These are phyloP conservation scores for Lagocephalus sceleratus DNA, from an alignment of 2,797 vertebrate species.

Conservation along the genomic window DNA sequence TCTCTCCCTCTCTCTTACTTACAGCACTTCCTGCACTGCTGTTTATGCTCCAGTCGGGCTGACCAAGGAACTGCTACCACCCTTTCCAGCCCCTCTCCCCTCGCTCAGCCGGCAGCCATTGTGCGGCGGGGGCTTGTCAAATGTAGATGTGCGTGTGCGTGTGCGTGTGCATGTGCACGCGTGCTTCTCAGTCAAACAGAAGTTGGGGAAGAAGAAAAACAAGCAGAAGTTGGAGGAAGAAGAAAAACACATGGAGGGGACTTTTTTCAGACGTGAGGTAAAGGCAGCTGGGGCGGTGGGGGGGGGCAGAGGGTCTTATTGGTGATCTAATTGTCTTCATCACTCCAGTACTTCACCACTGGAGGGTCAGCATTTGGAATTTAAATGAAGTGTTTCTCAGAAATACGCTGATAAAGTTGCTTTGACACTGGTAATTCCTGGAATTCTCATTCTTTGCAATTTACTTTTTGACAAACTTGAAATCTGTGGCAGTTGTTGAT, in stretches of 20 bases:
- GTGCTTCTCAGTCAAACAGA: slow-evolving; percentile 19
- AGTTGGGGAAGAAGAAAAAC: background rate
- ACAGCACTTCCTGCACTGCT: slow-evolving; percentile 72
- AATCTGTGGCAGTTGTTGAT: too few relatives aligned
- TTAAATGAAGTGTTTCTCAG: too few relatives aligned
- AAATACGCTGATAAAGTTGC: too few relatives aligned
- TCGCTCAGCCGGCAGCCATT: slow-evolving; percentile 51
- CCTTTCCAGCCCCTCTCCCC: slow-evolving; percentile 28
- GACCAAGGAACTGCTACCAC: slow-evolving; percentile 57
- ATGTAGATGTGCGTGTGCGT: slow-evolving; percentile 34
- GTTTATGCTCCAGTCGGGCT: slow-evolving; percentile 72
- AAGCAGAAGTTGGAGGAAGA: slow-evolving; percentile 21
- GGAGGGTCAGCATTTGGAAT: background rate
- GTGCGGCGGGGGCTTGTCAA: slow-evolving; percentile 60
- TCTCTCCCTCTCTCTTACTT: slow-evolving; percentile 43
- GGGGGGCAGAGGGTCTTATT: slow-evolving; percentile 8
- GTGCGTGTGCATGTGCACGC: slow-evolving; percentile 34
- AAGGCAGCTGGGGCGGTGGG: slow-evolving; percentile 8
- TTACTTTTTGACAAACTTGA: too few relatives aligned
- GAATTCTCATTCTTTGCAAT: too few relatives aligned
- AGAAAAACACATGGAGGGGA: slow-evolving; percentile 26
- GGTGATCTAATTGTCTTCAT: too few relatives aligned
- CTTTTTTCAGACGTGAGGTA: slow-evolving; percentile 33
- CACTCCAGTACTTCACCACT: too few relatives aligned
- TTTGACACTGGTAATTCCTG: too few relatives aligned